Evolutionary conservation across 1,140 invertebrate species (phyloP), one percentile per base, ranked within the genome.

Genomic region (Heliconius hermathena): DNA sequence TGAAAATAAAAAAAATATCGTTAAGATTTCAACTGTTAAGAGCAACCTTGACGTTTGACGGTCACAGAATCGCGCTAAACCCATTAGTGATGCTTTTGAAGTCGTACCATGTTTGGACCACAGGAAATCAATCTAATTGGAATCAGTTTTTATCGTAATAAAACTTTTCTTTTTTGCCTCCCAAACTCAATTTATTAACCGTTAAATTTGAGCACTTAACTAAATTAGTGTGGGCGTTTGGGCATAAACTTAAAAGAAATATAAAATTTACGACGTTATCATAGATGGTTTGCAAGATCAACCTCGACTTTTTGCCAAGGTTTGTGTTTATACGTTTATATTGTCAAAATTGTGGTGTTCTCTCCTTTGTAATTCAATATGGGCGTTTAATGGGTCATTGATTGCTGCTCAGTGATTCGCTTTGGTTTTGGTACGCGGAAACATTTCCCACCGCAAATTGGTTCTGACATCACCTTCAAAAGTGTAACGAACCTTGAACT

Each of bases 381-480:
- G 88, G 90, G 88, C 90, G 89, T 88, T 89, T 87, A 88, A 90
- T 88, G 83, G 84, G 73, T 78, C 86, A 75, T 78, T 85, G 83
- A 89, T 88, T 88, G 85, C 84, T 72, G 80, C 74, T 76, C 81
- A 22, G 77, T 82, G 82, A 88, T 88, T 88, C 85, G 84, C 73
- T 85, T 81, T 82, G 84, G 80, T 78, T 73, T 54, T 82, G 81
- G 84, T 86, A 89, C 84, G 85, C 90, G 88, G 86, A 89, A 88
- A 81, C 77, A 60, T 74, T 78, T 41, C 78, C 29, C 57, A 52
- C 66, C 66, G 29, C 77, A 70, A 79, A 74, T 66, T 66, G 41
- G 9, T 79, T 82, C 66, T 82, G 81, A 78, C 71, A 82, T 75
- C 26, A 79, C 29, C 33, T 66, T 60, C 71, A 70, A 78, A 77